Conservation (phyloP, 2,113 vertebrate species). For the Myxocyprinus asiaticus region DNA sequence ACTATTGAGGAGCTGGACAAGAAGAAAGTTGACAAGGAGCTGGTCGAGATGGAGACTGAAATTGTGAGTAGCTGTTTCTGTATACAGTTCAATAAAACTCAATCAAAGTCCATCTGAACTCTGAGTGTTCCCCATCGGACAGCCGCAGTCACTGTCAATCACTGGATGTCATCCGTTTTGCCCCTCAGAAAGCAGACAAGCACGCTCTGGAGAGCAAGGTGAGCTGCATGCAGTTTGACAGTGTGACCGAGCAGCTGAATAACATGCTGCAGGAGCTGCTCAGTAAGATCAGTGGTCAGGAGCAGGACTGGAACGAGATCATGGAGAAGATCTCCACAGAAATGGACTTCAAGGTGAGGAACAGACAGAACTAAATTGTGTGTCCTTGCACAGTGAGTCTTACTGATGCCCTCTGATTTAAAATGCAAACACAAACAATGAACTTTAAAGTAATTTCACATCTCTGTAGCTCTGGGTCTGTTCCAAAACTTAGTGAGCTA, state of each 20-base stretch:
- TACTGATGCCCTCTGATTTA: no score
- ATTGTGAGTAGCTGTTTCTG: slow-evolving; percentile 69
- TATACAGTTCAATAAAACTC: background rate
- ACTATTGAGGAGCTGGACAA: slow-evolving; percentile 72
- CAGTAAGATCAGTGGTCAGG: slow-evolving; percentile 75
- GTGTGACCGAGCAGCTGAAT: slow-evolving; percentile 73
- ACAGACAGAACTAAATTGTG: no score
- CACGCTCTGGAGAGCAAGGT: slow-evolving; percentile 76
- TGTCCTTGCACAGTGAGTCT: no score
- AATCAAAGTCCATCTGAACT: no score
- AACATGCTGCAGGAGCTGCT: slow-evolving; percentile 78
- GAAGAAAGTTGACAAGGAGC: slow-evolving; percentile 79
- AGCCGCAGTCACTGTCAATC: background rate
- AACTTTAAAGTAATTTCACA: no score
- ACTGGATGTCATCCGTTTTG: background rate
- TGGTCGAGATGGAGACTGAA: slow-evolving; percentile 68
- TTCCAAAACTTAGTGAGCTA: no score
- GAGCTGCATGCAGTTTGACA: slow-evolving; percentile 75
- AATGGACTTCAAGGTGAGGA: slow-evolving; percentile 82
- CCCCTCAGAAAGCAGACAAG: slow-evolving; percentile 79
- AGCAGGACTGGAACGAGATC: slow-evolving; percentile 80
- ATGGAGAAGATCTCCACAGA: slow-evolving; percentile 71
- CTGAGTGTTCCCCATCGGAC: no score
- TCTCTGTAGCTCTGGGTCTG: no score
- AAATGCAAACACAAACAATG: no score